Conservation (phyloP, 1,140 invertebrate genomes). For the Anadara kagoshimensis region DNA sequence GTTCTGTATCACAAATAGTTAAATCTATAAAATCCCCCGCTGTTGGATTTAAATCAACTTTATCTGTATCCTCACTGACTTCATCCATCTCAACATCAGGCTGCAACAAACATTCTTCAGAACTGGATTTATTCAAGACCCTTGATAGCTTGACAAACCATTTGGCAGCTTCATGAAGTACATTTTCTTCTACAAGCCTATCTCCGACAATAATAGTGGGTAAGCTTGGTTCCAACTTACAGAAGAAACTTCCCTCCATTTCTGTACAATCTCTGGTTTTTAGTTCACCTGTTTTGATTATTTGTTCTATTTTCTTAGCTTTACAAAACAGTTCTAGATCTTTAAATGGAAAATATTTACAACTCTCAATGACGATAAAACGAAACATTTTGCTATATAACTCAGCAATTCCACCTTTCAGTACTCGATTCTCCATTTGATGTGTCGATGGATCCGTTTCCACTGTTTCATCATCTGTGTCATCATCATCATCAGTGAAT, state of each 20-base stretch:
- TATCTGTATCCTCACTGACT: too few relatives aligned
- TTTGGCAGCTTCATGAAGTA: conserved; percentile 10
- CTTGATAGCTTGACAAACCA: too few relatives aligned
- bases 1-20: too few relatives aligned
- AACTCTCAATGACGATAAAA: conserved; percentile 9
- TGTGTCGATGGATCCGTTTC: too few relatives aligned
- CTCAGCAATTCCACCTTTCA: conserved; percentile 11
- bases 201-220: background rate
- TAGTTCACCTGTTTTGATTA: conserved; percentile 2
- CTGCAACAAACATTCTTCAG: too few relatives aligned
- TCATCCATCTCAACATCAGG: too few relatives aligned
- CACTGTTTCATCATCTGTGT: background rate
- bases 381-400: conserved; percentile 3
- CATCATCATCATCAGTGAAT: background rate
- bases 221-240: conserved; percentile 2
- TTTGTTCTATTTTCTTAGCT: background rate
- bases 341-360: conserved; percentile 19
- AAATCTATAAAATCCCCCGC: too few relatives aligned
- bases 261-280: conserved; percentile 10
- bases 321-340: conserved; percentile 18
- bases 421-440: background rate
- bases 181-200: conserved; percentile 7
- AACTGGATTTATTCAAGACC: too few relatives aligned
- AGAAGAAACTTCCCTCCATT: conserved; percentile 7
- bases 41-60: too few relatives aligned